A percentile compares a stretch with the other conserved stretches of the same genome.
These are phyloP conservation scores for Coregonus ussuriensis DNA, from an alignment of 2,797 vertebrate species.

Conservation along the genomic window DNA sequence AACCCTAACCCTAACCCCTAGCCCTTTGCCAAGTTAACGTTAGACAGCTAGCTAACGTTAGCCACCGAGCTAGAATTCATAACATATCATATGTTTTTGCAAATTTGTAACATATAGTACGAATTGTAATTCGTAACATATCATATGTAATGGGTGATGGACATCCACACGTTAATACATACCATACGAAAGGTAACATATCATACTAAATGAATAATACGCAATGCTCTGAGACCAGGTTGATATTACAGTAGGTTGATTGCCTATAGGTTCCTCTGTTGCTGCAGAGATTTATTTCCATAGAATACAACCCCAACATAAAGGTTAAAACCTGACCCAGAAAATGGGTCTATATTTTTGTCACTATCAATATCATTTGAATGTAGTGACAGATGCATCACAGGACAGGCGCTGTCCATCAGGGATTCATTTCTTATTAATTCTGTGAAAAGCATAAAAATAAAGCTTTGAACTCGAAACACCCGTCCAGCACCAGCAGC, in stretches of 20 bases:
- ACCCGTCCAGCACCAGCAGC: conserved; percentile 7
- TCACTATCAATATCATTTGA: conserved; percentile 36
- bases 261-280: conserved; percentile 11
- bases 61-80: no score
- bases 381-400: conserved; percentile 31
- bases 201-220: no score
- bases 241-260: conserved; percentile 27
- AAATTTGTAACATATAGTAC: no score
- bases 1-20: no score
- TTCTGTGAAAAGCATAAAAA: conserved; percentile 43
- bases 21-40: no score
- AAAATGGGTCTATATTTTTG: conserved; percentile 12
- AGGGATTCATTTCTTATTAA: conserved; percentile 39
- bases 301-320: conserved; percentile 11
- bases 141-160: no score
- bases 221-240: no score
- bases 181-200: no score
- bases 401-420: conserved; percentile 16
- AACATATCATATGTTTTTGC: no score
- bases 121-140: no score
- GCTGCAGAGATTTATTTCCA: conserved; percentile 17
- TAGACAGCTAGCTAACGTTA: no score
- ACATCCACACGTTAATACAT: no score
- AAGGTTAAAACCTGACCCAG: conserved; percentile 18
- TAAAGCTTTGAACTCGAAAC: conserved; percentile 36